Conservation (phyloP, 30 jellyfish, hydroid and myxozoan genomes). For the Hydra vulgaris region DNA sequence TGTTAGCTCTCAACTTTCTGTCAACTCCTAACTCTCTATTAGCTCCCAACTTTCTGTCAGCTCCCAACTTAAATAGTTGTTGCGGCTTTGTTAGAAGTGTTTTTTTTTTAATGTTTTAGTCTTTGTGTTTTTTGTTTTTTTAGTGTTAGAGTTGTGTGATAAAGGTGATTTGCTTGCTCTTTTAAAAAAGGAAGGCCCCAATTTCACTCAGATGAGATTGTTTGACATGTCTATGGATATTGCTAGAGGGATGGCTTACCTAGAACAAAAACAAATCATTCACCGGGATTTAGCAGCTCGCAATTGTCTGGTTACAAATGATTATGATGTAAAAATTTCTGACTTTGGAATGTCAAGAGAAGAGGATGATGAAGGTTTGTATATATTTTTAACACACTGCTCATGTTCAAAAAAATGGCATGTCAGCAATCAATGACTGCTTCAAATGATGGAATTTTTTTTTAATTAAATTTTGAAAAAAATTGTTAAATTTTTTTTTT, state of each 20-base stretch:
- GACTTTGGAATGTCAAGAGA: conserved; percentile 97
- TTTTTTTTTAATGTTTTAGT: too few relatives aligned
- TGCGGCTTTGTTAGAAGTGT: too few relatives aligned
- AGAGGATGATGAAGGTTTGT: conserved; percentile 88
- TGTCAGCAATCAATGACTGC: too few relatives aligned
- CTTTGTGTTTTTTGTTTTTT: not conserved
- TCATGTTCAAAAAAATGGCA: too few relatives aligned
- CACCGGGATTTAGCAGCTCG: conserved; percentile 94
- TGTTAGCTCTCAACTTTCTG: too few relatives aligned
- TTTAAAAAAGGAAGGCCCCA: conserved; percentile 46
- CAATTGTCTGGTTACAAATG: conserved; percentile 58
- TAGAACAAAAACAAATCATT: conserved; percentile 61
- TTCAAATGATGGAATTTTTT: not conserved
- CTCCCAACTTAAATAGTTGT: too few relatives aligned
- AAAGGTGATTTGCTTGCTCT: conserved; percentile 64
- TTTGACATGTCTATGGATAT: conserved; percentile 46
- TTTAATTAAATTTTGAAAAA: not conserved
- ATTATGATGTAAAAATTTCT: conserved; percentile 47
- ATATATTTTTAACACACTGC: not conserved
- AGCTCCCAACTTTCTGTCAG: too few relatives aligned
- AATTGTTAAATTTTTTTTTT: too few relatives aligned
- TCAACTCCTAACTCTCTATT: too few relatives aligned
- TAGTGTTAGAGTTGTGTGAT: conserved; percentile 77
- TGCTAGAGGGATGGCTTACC: conserved; percentile 74
- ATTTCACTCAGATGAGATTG: conserved; percentile 27